These are phyloP conservation scores for Conops quadrifasciatus DNA, from an alignment of 2,888 invertebrate species.

Conservation along the genomic window DNA sequence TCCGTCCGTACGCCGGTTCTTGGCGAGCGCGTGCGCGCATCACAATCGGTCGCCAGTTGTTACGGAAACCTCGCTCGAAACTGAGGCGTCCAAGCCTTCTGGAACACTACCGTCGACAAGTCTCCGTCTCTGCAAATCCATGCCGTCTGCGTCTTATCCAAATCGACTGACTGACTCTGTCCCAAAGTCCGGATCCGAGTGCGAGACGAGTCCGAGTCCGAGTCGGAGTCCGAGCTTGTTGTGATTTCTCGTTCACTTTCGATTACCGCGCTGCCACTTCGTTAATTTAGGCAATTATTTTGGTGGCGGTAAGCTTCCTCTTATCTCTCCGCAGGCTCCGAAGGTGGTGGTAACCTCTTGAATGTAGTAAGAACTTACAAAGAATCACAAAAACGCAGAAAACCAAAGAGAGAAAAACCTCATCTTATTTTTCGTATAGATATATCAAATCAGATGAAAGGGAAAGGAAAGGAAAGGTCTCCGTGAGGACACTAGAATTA, in stretches of 20 bases:
- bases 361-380: too few species aligned
- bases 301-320: background rate
- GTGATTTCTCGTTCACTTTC: slow-evolving; percentile 13
- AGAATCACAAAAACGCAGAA: too few species aligned
- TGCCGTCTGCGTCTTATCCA: background rate
- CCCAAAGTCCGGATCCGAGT: background rate
- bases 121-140: background rate
- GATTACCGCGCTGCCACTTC: slow-evolving; percentile 1
- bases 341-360: too few species aligned
- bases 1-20: slow-evolving; percentile 26
- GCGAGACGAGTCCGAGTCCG: background rate
- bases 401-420: too few species aligned
- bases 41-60: slow-evolving; percentile 44
- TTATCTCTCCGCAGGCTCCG: too few species aligned
- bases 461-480: too few species aligned
- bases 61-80: slow-evolving; percentile 9
- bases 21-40: slow-evolving; percentile 45
- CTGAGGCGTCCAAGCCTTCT: slow-evolving; percentile 19
- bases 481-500: too few species aligned
- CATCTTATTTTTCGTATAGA: too few species aligned
- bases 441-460: too few species aligned
- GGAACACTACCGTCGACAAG: background rate
- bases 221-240: background rate
- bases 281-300: slow-evolving; percentile 33
- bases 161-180: background rate